Evolutionary conservation across 2,888 invertebrate genomes (phyloP), one percentile per base, ranked within the genome.

Genomic region (Temnothorax unifasciatus): DNA sequence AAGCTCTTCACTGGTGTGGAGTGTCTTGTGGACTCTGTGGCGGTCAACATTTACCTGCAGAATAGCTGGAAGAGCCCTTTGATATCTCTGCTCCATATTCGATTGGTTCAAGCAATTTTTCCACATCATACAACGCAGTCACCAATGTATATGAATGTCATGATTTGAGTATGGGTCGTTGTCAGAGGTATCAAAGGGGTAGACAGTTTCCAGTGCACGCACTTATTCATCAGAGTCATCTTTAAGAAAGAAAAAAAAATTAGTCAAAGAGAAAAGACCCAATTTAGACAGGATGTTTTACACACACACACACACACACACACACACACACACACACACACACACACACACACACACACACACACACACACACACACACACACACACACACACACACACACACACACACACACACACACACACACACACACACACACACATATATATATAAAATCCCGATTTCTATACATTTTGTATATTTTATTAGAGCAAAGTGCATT

Each of bases 1-100:
- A 97, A 92, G 97, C 97, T 91, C 97, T 97, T 93, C 98, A 99
- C 95, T 96, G 97, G 95, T 97, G 98, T 92, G 98, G 98, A 75
- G 96, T 97, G 87, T 96, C 96, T 77, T 98, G 98, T 93, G 97
- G 97, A 85, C 94, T 97, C 83, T 98, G 98, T 92, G 99, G 98
- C 81, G 98, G 98, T 90, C 99, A 99, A 85, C 93, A 94, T 85
- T n/a, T n/a, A n/a, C 94, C 94, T 57, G 92, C 92, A 92, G 95
- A 94, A 94, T 95, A 95, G 93, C 94, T 93, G 93, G 93, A 93
- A 92, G 93, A 90, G 90, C 94, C 94, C 94, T 94, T 94, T 95
- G 94, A 91, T 94, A 92, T 93, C 94, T 94, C 94, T 93, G 93
- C 90, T 85, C 91, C 93, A 92, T 93, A 93, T 87, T 92, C 92